Base-by-base conservation (phyloP, 2,888 invertebrate genomes). In the Bursaphelenchus okinawaensis region DNA sequence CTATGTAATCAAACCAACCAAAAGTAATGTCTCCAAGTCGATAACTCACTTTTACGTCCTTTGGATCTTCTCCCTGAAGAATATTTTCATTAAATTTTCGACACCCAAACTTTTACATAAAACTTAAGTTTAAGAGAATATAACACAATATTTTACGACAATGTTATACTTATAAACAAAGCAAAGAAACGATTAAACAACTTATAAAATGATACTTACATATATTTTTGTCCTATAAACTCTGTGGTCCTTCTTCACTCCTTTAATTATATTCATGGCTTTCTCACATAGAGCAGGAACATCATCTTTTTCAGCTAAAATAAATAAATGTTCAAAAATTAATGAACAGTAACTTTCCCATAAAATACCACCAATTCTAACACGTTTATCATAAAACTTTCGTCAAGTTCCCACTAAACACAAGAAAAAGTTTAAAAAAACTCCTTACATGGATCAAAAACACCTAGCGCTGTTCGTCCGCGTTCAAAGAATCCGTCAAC, bases 371-470 rank as follows among this genome's bases (percentile, higher is more conserved):
- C n/a, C n/a, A n/a, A n/a, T n/a, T n/a, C n/a, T n/a, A n/a, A n/a
- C n/a, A n/a, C n/a, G n/a, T n/a, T n/a, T n/a, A n/a, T n/a, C n/a
- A n/a, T n/a, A n/a, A 40, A 40, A 3, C n/a, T 40, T 40, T 40
- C 40, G 6, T 40, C 6, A 12, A 4, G 12, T 1, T 40, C 40
- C 2, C n/a, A 12, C 40, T 40, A 40, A 40, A 40, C n/a, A 40
- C n/a, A 12, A 40, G n/a, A n/a, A n/a, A 6, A 12, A 24, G n/a
- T 6, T 16, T 54, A 12, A 26, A 4, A 4, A 54, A 54, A 50
- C 60, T 22, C 31, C n/a, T n/a, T n/a, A 59, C 60, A 31, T 9
- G 60, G 60, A 59, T 59, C 60, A 4, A 59, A 59, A 20, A 59
- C 7, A n/a, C 50, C 60, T 9, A 59, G 19, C 23, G 60, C 50